Percentiles rank a stretch among this genome's conserved stretches.
These are phyloP conservation scores for Desmodus rotundus DNA, from an alignment of 2,113 vertebrate species.

Conservation along the genomic window DNA sequence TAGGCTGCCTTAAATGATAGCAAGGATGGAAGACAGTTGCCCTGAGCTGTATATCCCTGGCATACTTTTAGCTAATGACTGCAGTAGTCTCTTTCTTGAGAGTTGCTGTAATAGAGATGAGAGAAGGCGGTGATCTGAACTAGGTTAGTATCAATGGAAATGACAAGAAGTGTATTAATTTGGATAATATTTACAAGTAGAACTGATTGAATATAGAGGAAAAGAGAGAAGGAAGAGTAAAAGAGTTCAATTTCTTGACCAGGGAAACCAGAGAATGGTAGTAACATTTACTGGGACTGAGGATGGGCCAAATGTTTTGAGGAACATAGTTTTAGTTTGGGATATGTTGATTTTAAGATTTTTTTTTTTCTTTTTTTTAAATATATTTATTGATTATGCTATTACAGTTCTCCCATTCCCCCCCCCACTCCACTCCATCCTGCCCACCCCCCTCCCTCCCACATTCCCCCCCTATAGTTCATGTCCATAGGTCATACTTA, in stretches of 20 bases:
- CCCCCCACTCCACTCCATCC: too few relatives aligned
- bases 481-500: too few relatives aligned
- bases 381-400: too few relatives aligned
- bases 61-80: not conserved
- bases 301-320: not conserved
- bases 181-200: not conserved
- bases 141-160: not conserved
- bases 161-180: not conserved
- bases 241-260: not conserved
- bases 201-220: not conserved
- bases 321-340: not conserved
- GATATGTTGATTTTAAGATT: not conserved
- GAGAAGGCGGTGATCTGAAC: not conserved
- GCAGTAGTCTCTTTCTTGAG: not conserved
- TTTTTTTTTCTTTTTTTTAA: too few relatives aligned
- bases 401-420: too few relatives aligned
- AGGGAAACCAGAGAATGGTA: not conserved
- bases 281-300: not conserved
- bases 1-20: not conserved
- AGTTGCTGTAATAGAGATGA: not conserved
- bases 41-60: not conserved
- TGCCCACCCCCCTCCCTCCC: too few relatives aligned
- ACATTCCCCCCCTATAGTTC: too few relatives aligned
- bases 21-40: not conserved
- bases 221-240: not conserved